These are phyloP conservation scores for Lamproptera curius DNA, from an alignment of 2,888 invertebrate genomes.

Conservation along the genomic window DNA sequence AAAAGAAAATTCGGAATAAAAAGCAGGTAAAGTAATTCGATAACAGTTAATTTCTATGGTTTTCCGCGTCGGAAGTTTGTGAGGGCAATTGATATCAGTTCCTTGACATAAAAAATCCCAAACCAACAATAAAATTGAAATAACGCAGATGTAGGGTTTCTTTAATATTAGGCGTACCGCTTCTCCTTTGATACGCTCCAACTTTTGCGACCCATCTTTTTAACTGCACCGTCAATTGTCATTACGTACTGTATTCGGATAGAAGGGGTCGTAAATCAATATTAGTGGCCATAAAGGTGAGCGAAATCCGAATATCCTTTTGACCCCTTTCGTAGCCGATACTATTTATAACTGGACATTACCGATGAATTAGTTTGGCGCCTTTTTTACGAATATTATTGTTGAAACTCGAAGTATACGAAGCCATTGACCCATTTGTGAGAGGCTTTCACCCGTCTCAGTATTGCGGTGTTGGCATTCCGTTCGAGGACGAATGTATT, in stretches of 20 bases:
- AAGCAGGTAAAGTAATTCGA: conserved; percentile 1
- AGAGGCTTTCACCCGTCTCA: conserved; percentile 17
- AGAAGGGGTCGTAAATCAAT: conserved; percentile 70
- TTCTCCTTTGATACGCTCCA: conserved; percentile 47
- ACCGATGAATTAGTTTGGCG: conserved; percentile 36
- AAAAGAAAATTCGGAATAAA: not conserved
- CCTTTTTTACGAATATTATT: conserved; percentile 13
- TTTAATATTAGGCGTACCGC: conserved; percentile 27
- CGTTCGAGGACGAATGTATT: conserved; percentile 20
- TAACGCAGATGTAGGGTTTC: conserved; percentile 29
- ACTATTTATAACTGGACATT: conserved; percentile 45
- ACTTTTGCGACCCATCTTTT: conserved; percentile 65
- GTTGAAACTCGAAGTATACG: conserved; percentile 15
- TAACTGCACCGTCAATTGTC: conserved; percentile 67
- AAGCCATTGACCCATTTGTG: conserved; percentile 21
- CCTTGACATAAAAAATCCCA: conserved; percentile 31
- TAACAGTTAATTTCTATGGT: conserved; percentile 2
- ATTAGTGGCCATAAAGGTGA: conserved; percentile 73
- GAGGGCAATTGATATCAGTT: conserved; percentile 41
- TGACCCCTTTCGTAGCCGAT: conserved; percentile 43
- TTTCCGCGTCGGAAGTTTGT: conserved; percentile 34
- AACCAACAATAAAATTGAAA: conserved; percentile 36
- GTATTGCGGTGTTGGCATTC: conserved; percentile 21
- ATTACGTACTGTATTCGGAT: conserved; percentile 65
- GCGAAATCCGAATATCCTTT: conserved; percentile 56